Evolutionary conservation across 2,113 vertebrate species (phyloP).

Genomic region (Trichomycterus rosablanca): DNA sequence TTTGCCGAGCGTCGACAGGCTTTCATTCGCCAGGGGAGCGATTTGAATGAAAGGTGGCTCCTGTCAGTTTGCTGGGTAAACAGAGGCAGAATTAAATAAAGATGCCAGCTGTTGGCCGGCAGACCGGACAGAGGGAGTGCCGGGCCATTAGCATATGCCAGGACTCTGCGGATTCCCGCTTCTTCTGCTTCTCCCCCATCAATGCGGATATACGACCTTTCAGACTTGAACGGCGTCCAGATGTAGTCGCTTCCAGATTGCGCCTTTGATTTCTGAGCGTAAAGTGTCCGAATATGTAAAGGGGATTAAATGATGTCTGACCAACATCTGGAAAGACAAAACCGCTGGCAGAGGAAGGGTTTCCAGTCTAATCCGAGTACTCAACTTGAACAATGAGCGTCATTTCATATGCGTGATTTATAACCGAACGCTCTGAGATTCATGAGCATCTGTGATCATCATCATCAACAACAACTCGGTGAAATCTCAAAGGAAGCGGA

Average conservation of each 20-base stretch:
- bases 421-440: neutral
- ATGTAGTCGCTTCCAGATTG: neutral
- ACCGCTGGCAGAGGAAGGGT: constrained; percentile 1
- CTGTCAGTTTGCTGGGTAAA: constrained; percentile 52
- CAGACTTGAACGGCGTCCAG: neutral
- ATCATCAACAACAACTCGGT: neutral
- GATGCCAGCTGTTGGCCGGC: constrained; percentile 31
- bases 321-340: constrained; percentile 26
- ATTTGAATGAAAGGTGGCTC: constrained; percentile 41
- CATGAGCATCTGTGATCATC: neutral
- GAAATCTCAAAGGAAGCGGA: neutral
- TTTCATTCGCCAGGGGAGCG: constrained; percentile 54
- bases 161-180: neutral
- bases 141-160: constrained; percentile 28
- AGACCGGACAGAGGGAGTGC: constrained; percentile 1
- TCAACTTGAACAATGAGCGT: neutral
- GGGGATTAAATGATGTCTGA: neutral
- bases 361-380: neutral
- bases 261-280: no score
- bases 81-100: constrained; percentile 46
- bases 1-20: constrained; percentile 60
- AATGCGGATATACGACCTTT: constrained; percentile 15
- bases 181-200: constrained; percentile 1
- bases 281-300: neutral
- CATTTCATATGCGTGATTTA: neutral